Base-by-base conservation (phyloP, 2,888 invertebrate genomes). In the Pardosa pseudoannulata region DNA sequence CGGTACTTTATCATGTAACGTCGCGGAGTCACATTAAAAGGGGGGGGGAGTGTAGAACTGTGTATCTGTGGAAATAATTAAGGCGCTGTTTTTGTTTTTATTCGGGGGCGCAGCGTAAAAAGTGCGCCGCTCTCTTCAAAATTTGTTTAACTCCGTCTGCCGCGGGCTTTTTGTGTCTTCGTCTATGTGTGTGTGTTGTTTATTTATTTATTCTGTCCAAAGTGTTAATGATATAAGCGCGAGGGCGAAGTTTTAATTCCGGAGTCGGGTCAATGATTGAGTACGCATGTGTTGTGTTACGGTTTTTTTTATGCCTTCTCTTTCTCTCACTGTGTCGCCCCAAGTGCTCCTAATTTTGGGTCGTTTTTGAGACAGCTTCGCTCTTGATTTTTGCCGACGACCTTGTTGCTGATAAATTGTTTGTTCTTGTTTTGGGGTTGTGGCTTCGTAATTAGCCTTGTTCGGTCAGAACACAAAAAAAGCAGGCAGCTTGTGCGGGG, bases 1-100 rank as follows among this genome's bases (percentile, higher is more conserved):
- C 73, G 83, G 67, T 79, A 68, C 83, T 85, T 85, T 79, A 85
- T 85, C 83, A 85, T 85, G 83, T 78, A 73, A 70, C 78, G 28
- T 74, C 70, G 46, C 32, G 27, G 41, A 31, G 23, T 79, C 28
- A 32, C 71, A 64, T 71, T 76, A 46, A 41, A 67, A 23, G 50
- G 31, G 36, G 36, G 67, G n/a, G n/a, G n/a, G n/a, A n/a, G n/a
- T n/a, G n/a, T n/a, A n/a, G n/a, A 9, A 68, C 64, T 29, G n/a
- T 23, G 72, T 41, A 56, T 39, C 62, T 46, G 50, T 36, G 56
- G 72, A 78, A 78, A 79, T 85, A 85, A 85, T 85, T 85, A 78
- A 85, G 79, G 62, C 68, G 62, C 16, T 65, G 56, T 80, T 67
- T 67, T 39, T 36, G 41, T 56, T 28, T 78, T 39, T n/a, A n/a